Evolutionary conservation across 2,888 invertebrate genomes (phyloP).

Genomic region (Leptinotarsa peninsularis): DNA sequence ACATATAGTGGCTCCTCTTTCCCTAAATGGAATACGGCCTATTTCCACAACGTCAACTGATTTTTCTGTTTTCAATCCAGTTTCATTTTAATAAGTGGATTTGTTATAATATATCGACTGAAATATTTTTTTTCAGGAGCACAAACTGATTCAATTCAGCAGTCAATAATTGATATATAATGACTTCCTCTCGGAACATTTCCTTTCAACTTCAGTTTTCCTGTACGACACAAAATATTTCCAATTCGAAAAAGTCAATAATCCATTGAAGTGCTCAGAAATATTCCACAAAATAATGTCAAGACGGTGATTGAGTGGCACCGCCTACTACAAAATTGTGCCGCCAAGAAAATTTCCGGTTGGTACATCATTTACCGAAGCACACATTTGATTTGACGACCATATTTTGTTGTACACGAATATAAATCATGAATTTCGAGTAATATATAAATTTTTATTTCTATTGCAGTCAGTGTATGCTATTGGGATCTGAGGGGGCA

Average conservation of each 20-base stretch:
- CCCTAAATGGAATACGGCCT: too few species aligned
- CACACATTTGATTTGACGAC: too few species aligned
- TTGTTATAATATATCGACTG: not conserved
- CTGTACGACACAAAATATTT: slow-evolving; percentile 2
- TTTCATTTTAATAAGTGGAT: too few species aligned
- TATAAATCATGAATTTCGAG: too few species aligned
- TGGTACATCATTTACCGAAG: not conserved
- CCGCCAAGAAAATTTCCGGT: not conserved
- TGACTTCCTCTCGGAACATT: not conserved
- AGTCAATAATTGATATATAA: not conserved
- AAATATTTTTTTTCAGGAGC: not conserved
- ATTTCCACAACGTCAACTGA: too few species aligned
- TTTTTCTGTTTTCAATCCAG: too few species aligned
- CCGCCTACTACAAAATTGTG: not conserved
- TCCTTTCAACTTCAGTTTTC: not conserved
- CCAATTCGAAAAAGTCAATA: not conserved
- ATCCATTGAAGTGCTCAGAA: not conserved
- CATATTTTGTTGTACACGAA: too few species aligned
- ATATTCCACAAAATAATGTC: not conserved
- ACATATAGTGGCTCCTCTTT: too few species aligned
- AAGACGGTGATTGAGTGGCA: not conserved
- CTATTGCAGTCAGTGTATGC: too few species aligned
- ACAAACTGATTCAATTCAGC: not conserved
- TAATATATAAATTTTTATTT: too few species aligned
- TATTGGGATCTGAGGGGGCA: too few species aligned